Percentiles rank a stretch among this genome's conserved stretches.
These are phyloP conservation scores for Carapus acus DNA, from an alignment of 2,797 vertebrate genomes.

Conservation along the genomic window DNA sequence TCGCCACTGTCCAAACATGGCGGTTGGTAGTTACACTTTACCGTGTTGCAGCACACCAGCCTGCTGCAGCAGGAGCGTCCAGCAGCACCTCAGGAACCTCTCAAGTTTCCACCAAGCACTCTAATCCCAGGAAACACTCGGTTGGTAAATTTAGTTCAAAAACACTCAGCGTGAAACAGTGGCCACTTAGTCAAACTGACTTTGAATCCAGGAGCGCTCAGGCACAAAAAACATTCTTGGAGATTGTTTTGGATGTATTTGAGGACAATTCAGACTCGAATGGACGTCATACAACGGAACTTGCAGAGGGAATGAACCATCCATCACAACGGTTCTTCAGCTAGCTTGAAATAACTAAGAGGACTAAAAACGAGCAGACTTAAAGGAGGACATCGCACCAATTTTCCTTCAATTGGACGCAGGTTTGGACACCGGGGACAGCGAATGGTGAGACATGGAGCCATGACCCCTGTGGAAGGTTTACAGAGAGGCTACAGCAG, in stretches of 20 bases:
- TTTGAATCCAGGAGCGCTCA: no score
- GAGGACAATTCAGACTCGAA: no score
- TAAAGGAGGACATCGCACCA: not conserved
- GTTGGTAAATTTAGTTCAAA: conserved; percentile 57
- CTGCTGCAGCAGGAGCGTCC: conserved; percentile 15
- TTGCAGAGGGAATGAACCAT: no score
- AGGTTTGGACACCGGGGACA: not conserved
- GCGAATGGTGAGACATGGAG: conserved; percentile 12
- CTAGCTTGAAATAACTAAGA: conserved; percentile 3
- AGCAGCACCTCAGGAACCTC: conserved; percentile 31
- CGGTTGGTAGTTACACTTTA: not conserved
- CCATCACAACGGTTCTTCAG: no score
- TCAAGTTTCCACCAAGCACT: conserved; percentile 62
- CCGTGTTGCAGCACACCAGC: conserved; percentile 8
- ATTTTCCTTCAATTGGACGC: not conserved
- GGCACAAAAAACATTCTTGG: no score
- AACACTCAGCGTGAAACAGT: conserved; percentile 20
- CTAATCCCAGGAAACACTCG: conserved; percentile 53
- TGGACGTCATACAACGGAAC: no score
- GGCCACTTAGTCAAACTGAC: conserved; percentile 8
- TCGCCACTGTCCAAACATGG: no score
- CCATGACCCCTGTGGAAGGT: conserved; percentile 30
- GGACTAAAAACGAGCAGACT: not conserved
- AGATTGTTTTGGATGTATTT: not conserved
- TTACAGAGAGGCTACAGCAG: conserved; percentile 17